A percentile compares a stretch with the other conserved stretches of the same genome.
Conservation (phyloP, 2,888 invertebrate species). For the Branchellion lobata region DNA sequence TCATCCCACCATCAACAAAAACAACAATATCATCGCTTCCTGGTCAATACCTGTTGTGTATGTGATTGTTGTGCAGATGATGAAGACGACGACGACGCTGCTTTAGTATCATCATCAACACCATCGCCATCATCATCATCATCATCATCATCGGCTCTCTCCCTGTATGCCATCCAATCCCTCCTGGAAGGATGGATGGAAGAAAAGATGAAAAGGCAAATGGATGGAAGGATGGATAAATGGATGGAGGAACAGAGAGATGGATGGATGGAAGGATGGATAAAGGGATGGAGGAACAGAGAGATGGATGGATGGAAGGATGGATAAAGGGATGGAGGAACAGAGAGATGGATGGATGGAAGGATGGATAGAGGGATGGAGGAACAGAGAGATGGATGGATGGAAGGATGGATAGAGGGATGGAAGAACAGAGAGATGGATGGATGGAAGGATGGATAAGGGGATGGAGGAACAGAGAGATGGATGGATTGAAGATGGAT, state of each 20-base stretch:
- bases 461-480: neutral
- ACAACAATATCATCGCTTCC: no score
- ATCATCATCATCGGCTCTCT: conserved; percentile 14
- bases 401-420: no score
- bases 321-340: neutral
- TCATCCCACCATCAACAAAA: neutral
- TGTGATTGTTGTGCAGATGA: no score
- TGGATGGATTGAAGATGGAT: neutral
- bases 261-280: neutral
- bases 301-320: neutral
- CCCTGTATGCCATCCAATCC: neutral
- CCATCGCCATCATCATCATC: conserved; percentile 20
- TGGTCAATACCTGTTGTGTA: no score
- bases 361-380: neutral
- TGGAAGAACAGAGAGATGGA: neutral
- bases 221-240: conserved; percentile 12
- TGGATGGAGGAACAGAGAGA: conserved; percentile 14
- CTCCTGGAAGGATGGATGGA: neutral
- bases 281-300: neutral
- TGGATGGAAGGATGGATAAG: neutral
- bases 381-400: neutral
- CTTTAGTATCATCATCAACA: neutral
- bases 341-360: conserved; percentile 12
- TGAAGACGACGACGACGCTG: no score
- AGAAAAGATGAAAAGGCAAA: neutral